A percentile compares a stretch with the other conserved stretches of the same genome.
Evolutionary conservation across 2,888 invertebrate species (phyloP).

Genomic region (Noctua janthe): DNA sequence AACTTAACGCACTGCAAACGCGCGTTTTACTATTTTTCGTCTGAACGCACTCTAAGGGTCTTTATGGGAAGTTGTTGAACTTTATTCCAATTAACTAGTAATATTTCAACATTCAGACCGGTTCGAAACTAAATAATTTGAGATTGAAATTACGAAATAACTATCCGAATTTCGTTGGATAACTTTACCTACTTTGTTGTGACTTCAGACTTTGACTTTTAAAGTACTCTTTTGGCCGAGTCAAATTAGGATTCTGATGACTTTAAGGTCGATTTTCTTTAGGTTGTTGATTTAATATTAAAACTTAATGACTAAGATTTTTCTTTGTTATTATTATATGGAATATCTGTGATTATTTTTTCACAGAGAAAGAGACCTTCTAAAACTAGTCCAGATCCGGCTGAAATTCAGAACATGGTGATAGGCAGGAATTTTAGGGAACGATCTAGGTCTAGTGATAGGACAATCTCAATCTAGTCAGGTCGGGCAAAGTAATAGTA

Average conservation of each 20-base stretch:
- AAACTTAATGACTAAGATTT: background rate
- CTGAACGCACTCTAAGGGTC: constrained; percentile 29
- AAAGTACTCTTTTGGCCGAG: background rate
- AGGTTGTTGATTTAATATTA: background rate
- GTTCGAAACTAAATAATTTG: constrained; percentile 41
- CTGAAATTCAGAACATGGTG: too few species aligned
- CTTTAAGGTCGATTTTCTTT: constrained; percentile 2
- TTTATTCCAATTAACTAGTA: constrained; percentile 55
- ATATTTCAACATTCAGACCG: constrained; percentile 40
- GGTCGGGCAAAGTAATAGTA: too few species aligned
- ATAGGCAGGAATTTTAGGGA: too few species aligned
- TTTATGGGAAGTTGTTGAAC: constrained; percentile 50
- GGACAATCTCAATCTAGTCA: too few species aligned
- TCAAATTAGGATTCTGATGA: constrained; percentile 1
- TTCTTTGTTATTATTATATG: background rate
- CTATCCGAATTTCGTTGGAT: constrained; percentile 26
- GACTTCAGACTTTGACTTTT: constrained; percentile 15
- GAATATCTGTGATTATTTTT: background rate
- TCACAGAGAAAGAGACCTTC: background rate
- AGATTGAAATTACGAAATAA: constrained; percentile 32
- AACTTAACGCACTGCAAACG: background rate
- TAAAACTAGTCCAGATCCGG: background rate
- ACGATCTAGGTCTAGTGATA: too few species aligned
- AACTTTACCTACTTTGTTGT: constrained; percentile 10
- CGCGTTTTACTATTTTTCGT: constrained; percentile 12